Conservation (phyloP, 2,113 vertebrate genomes). For the Rynchops niger region DNA sequence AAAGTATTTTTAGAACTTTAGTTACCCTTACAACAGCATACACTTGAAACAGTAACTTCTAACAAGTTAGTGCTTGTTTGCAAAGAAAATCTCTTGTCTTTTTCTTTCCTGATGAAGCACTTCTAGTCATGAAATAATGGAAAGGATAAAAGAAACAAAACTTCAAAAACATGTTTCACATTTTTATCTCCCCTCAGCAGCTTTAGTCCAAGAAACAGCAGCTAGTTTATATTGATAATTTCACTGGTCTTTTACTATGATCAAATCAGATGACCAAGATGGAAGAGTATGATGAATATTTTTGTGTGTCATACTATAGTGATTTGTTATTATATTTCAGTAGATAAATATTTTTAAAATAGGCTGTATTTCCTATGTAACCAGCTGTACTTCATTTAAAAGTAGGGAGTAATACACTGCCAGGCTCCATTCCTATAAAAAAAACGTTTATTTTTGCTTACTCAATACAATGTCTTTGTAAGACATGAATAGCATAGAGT, state of each 20-base stretch:
- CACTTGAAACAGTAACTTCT: background rate
- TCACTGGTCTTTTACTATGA: background rate
- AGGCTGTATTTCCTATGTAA: background rate
- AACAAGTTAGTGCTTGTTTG: slow-evolving; percentile 51
- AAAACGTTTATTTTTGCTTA: background rate
- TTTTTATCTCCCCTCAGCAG: background rate
- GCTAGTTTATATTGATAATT: background rate
- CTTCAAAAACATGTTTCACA: background rate
- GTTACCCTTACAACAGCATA: slow-evolving; percentile 57
- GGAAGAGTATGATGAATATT: background rate
- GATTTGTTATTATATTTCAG: background rate
- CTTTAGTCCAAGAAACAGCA: background rate
- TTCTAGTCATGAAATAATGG: background rate
- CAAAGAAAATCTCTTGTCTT: background rate
- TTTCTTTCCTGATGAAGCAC: background rate
- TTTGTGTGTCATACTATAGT: background rate
- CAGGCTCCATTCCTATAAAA: background rate
- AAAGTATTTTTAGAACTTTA: slow-evolving; percentile 56
- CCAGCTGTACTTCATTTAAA: background rate
- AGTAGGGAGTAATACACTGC: background rate
- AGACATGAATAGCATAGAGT: background rate
- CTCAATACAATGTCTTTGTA: background rate
- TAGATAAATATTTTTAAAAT: background rate
- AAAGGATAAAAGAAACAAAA: background rate
- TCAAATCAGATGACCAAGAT: background rate